phyloP scores from a whole-genome alignment of 37 sponge, comb jelly and placozoan genomes.

The Eunapius fragilis region DNA sequence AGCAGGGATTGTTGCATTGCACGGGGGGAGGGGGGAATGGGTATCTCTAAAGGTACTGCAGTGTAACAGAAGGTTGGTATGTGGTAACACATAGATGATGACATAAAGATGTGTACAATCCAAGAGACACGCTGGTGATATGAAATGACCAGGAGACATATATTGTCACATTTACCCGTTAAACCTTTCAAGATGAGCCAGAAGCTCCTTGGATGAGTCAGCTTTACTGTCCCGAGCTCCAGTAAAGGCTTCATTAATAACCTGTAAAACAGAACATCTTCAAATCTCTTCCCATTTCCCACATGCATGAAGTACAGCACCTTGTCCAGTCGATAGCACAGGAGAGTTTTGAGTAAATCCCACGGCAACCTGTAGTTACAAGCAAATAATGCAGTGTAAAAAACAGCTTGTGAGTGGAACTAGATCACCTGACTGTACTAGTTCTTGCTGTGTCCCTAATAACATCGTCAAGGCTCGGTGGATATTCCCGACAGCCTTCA shows the following conservation, averaged over 20 bases:
- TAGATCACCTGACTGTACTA: constrained; percentile 54
- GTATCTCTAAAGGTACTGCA: no score
- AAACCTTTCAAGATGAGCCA: constrained; percentile 44
- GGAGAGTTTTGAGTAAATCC: constrained; percentile 56
- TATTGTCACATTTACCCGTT: constrained; percentile 45
- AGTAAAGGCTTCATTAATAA: constrained; percentile 7
- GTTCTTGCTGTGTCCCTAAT: constrained; percentile 55
- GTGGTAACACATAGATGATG: no score
- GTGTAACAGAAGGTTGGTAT: no score
- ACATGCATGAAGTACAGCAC: not conserved
- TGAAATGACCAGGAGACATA: no score
- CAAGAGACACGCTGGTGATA: no score
- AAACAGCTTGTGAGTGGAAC: not conserved
- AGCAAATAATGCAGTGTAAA: not conserved
- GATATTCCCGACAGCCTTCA: constrained; percentile 29
- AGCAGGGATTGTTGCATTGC: no score
- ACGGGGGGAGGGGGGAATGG: no score
- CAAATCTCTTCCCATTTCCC: not conserved
- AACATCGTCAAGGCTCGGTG: constrained; percentile 32
- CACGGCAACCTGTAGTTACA: constrained; percentile 59
- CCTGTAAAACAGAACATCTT: constrained; percentile 19
- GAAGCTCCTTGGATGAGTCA: constrained; percentile 34
- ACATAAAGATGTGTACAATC: no score
- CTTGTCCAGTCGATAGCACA: constrained; percentile 46
- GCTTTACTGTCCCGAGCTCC: not conserved